phyloP scores from a whole-genome alignment of 1,140 invertebrate species.

The Coenobita brevimanus region DNA sequence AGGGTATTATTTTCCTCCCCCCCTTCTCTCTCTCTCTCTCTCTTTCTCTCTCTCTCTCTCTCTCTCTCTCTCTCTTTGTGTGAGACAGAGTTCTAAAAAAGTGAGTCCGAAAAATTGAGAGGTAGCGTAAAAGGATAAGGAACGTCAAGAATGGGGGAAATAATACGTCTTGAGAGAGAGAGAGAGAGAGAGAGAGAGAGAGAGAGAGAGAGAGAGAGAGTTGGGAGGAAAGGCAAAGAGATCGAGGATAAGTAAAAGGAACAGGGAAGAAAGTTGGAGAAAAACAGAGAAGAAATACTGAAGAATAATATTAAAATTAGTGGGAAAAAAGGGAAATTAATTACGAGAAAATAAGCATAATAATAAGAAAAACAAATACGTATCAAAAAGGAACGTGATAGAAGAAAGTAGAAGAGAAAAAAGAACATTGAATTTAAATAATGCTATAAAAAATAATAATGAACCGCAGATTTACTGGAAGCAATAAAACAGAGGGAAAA shows the following conservation, averaged over 20 bases:
- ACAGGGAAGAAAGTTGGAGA: not conserved
- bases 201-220: not conserved
- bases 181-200: slow-evolving; percentile 11
- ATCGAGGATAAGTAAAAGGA: slow-evolving; percentile 6
- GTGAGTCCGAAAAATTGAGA: not conserved
- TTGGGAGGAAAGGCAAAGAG: not conserved
- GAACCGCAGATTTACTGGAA: too few species aligned
- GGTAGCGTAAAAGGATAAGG: not conserved
- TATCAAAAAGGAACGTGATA: too few species aligned
- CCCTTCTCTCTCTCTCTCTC: not conserved
- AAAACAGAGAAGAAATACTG: too few species aligned
- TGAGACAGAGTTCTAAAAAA: not conserved
- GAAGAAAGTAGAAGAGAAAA: too few species aligned
- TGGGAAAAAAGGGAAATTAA: too few species aligned
- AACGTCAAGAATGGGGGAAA: not conserved
- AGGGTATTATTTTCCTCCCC: too few species aligned
- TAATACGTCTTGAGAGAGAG: not conserved
- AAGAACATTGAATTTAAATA: too few species aligned
- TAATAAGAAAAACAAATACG: too few species aligned
- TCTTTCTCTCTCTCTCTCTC: not conserved
- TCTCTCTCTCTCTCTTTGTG: not conserved
- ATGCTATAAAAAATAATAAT: too few species aligned
- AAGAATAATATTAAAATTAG: too few species aligned
- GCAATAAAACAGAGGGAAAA: too few species aligned
- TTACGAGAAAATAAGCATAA: too few species aligned